A percentile compares a stretch with the other conserved stretches of the same genome.
phyloP scores from a whole-genome alignment of 2,888 invertebrate genomes.

The Coremacera marginata region DNA sequence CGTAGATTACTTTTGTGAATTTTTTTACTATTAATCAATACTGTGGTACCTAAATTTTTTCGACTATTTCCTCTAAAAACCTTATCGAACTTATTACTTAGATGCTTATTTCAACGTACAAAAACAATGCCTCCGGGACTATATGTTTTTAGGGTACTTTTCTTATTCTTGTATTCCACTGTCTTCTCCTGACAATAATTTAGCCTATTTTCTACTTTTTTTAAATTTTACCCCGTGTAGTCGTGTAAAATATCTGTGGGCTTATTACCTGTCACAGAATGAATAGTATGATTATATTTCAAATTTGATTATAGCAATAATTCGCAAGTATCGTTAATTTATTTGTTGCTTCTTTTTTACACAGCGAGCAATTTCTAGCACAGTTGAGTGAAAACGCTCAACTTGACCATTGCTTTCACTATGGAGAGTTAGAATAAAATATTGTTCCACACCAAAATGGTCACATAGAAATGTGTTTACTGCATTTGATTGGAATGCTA shows the following conservation, averaged over 20 bases:
- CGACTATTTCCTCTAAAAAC: too few species aligned
- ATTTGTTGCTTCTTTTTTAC: constrained; percentile 44
- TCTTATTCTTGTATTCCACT: too few species aligned
- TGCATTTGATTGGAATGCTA: constrained; percentile 28
- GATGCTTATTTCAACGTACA: too few species aligned
- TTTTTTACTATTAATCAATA: too few species aligned
- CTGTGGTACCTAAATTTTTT: too few species aligned
- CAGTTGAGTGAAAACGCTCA: constrained; percentile 41
- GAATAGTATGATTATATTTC: constrained; percentile 42
- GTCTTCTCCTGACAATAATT: too few species aligned
- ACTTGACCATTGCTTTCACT: constrained; percentile 45
- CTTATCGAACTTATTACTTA: too few species aligned
- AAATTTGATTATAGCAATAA: constrained; percentile 38
- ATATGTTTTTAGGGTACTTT: too few species aligned
- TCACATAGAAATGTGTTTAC: constrained; percentile 38
- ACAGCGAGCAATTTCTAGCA: constrained; percentile 43
- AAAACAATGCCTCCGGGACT: too few species aligned
- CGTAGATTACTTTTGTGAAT: too few species aligned
- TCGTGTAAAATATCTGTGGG: constrained; percentile 31
- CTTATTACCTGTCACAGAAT: constrained; percentile 38
- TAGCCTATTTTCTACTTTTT: too few species aligned
- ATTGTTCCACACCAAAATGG: constrained; percentile 31
- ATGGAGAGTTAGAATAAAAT: constrained; percentile 40
- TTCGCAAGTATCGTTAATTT: constrained; percentile 40
- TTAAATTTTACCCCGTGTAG: too few species aligned